phyloP scores from a whole-genome alignment of 1,140 invertebrate genomes.

The Sycophila sp. region DNA sequence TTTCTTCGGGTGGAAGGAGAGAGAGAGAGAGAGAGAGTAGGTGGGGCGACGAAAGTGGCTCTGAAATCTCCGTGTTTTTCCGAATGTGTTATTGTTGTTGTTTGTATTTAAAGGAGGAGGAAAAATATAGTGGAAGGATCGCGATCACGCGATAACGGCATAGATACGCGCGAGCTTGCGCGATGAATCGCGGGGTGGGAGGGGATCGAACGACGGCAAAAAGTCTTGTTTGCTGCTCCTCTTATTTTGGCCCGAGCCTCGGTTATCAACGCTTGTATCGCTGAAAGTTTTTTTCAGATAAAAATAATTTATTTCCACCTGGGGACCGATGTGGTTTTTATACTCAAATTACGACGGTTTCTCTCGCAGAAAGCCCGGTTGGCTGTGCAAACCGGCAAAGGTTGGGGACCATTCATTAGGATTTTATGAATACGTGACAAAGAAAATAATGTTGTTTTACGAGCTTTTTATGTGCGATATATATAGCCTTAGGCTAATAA shows the following conservation, averaged over 20 bases:
- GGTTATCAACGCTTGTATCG: not conserved
- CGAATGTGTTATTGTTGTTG: too few relatives aligned
- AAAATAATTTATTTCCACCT: slow-evolving; percentile 1
- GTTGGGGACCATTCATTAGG: too few relatives aligned
- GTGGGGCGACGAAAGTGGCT: not conserved
- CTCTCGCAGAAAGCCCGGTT: too few relatives aligned
- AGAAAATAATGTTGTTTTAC: too few relatives aligned
- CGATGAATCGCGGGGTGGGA: not conserved
- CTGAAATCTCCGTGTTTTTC: not conserved
- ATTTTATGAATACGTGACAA: too few relatives aligned
- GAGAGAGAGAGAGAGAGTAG: not conserved
- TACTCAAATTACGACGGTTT: too few relatives aligned
- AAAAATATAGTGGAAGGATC: not conserved
- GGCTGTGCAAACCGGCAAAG: too few relatives aligned
- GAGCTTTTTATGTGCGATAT: too few relatives aligned
- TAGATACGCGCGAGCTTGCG: not conserved
- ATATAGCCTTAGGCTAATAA: too few relatives aligned
- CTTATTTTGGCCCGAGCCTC: too few relatives aligned
- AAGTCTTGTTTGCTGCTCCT: too few relatives aligned
- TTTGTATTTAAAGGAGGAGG: slow-evolving; percentile 40
- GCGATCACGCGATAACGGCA: slow-evolving; percentile 24
- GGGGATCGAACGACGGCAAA: not conserved
- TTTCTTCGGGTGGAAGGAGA: not conserved
- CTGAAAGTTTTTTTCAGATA: not conserved
- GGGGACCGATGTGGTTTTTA: too few relatives aligned